These are phyloP conservation scores for Oryzias dopingdopingensis DNA, from an alignment of 2,797 vertebrate species.

Conservation along the genomic window DNA sequence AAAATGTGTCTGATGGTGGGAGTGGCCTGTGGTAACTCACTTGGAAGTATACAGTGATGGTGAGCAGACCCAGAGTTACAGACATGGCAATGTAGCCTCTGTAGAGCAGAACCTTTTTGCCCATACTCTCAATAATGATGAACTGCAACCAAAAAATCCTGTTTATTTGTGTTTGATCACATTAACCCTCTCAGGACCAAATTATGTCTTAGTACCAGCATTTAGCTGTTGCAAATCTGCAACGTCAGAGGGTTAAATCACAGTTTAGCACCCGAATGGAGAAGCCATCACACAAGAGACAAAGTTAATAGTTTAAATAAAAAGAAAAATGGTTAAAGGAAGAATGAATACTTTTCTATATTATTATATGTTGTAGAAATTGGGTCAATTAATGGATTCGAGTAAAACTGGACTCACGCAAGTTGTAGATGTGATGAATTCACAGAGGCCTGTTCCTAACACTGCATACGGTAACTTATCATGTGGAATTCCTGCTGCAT, in stretches of 20 bases:
- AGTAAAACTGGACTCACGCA: constrained; percentile 71
- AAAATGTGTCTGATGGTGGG: neutral
- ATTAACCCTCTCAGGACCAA: no score
- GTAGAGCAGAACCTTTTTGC: constrained; percentile 61
- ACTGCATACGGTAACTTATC: constrained; percentile 68
- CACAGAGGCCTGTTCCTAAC: constrained; percentile 77
- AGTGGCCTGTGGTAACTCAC: constrained; percentile 37
- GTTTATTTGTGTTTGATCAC: no score
- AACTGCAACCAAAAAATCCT: constrained; percentile 61
- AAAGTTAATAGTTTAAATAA: neutral
- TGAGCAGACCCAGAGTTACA: constrained; percentile 53
- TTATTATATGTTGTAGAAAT: neutral
- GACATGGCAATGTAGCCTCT: constrained; percentile 65
- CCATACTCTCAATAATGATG: constrained; percentile 72
- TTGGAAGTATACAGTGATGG: constrained; percentile 61
- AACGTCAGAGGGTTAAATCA: no score
- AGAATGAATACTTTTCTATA: neutral
- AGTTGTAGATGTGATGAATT: constrained; percentile 66
- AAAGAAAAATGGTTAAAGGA: neutral
- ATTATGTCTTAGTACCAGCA: no score
- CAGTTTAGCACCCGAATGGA: constrained; percentile 26
- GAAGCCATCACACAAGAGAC: constrained; percentile 23
- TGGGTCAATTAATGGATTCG: neutral
- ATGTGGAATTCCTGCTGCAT: constrained; percentile 75
- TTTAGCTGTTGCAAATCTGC: no score